Conservation (phyloP, 35 echinoderm and acorn worm species). For the Ophiothrix spiculata region DNA sequence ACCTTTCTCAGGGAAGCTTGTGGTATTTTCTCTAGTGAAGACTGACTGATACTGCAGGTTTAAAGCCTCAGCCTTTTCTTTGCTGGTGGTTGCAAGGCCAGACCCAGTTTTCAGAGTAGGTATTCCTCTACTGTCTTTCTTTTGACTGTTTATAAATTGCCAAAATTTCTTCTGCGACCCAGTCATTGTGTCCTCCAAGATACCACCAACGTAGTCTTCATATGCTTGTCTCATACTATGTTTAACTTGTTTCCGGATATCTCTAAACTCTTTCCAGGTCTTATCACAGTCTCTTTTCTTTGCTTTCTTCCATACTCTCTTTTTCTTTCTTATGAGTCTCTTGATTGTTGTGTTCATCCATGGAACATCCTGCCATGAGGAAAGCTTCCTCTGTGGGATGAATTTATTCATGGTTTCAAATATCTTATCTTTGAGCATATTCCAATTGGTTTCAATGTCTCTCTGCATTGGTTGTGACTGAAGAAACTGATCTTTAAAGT, state of each 20-base stretch:
- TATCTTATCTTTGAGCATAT: not conserved
- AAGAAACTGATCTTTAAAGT: constrained; percentile 8
- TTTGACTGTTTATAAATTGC: constrained; percentile 43
- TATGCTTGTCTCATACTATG: not conserved
- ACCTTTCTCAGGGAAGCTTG: not conserved
- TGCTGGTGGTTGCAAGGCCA: constrained; percentile 5
- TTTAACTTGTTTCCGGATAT: constrained; percentile 20
- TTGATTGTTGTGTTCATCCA: constrained; percentile 34
- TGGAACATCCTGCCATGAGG: constrained; percentile 30
- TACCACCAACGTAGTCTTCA: not conserved
- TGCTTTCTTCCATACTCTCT: constrained; percentile 27
- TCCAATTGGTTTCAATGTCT: constrained; percentile 27
- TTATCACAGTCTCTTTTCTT: constrained; percentile 22
- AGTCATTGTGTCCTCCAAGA: not conserved
- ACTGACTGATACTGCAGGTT: constrained; percentile 8
- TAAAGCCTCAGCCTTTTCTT: not conserved
- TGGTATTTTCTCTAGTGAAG: constrained; percentile 4
- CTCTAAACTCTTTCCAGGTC: constrained; percentile 24
- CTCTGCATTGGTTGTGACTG: not conserved
- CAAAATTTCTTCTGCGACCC: constrained; percentile 7
- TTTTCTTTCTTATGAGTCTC: constrained; percentile 25
- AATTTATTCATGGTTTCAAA: constrained; percentile 15
- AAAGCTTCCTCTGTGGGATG: constrained; percentile 17
- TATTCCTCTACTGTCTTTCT: constrained; percentile 36
- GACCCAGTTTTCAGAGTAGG: not conserved